A percentile compares a stretch with the other conserved stretches of the same genome.
Conservation (phyloP, 2,113 vertebrate species). For the Callionymus lyra region DNA sequence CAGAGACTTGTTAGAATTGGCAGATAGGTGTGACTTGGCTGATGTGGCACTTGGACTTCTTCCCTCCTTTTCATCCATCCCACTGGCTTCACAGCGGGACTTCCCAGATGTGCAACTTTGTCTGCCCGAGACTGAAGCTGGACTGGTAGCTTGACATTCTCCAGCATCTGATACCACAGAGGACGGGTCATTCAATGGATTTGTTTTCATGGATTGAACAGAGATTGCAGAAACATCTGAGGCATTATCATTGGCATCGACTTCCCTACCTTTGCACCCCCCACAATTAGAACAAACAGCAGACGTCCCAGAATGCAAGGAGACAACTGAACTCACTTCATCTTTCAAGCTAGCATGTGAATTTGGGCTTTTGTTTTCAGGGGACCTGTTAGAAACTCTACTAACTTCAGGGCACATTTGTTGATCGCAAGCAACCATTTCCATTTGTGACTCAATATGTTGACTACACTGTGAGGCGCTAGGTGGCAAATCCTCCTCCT, state of each 20-base stretch:
- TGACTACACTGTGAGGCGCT: constrained; percentile 40
- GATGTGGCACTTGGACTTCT: constrained; percentile 28
- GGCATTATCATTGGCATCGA: not conserved
- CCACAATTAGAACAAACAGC: constrained; percentile 49
- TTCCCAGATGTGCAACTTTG: constrained; percentile 28
- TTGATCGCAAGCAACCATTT: constrained; percentile 10
- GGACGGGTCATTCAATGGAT: constrained; percentile 25
- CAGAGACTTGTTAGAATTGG: constrained; percentile 28
- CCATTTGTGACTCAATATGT: constrained; percentile 8
- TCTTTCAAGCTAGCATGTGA: constrained; percentile 19
- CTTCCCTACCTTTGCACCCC: constrained; percentile 35
- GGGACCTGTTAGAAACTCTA: constrained; percentile 22
- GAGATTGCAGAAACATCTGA: constrained; percentile 21
- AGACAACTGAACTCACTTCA: constrained; percentile 23
- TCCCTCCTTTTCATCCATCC: constrained; percentile 10
- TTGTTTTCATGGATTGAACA: constrained; percentile 35
- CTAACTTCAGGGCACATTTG: constrained; percentile 29
- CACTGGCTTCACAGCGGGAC: constrained; percentile 6
- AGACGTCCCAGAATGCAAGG: constrained; percentile 22
- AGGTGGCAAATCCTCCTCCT: constrained; percentile 47
- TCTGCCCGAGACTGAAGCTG: not conserved
- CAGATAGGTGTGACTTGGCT: constrained; percentile 17
- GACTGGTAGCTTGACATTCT: constrained; percentile 24
- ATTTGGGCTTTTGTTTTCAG: constrained; percentile 1
- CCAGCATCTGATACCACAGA: constrained; percentile 18